Evolutionary conservation across 2,888 invertebrate genomes (phyloP).

Genomic region (Pedicia rivosa): DNA sequence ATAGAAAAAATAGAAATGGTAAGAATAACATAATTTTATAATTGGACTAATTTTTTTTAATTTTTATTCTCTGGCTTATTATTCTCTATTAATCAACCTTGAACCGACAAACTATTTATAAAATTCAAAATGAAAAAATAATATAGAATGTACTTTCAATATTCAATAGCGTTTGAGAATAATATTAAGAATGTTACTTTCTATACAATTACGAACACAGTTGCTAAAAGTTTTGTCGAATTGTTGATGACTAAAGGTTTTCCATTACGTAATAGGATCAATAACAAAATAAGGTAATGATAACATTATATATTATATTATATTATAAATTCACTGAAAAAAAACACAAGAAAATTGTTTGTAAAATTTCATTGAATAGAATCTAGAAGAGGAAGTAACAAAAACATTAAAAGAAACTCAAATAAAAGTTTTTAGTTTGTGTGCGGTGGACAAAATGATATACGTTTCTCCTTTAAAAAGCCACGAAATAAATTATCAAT

Average conservation of each 20-base stretch:
- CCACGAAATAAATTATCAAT: too few relatives aligned
- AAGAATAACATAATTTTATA: too few relatives aligned
- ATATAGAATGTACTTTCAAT: constrained; percentile 9
- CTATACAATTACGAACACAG: constrained; percentile 5
- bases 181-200: constrained; percentile 3
- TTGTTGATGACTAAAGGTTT: constrained; percentile 9
- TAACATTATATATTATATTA: too few relatives aligned
- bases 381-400: too few relatives aligned
- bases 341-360: too few relatives aligned
- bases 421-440: too few relatives aligned
- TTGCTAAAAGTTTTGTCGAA: constrained; percentile 9
- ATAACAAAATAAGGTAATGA: constrained; percentile 8
- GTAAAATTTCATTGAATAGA: too few relatives aligned
- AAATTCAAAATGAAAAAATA: background rate
- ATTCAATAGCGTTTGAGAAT: constrained; percentile 7
- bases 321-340: too few relatives aligned
- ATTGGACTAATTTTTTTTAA: background rate
- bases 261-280: constrained; percentile 8
- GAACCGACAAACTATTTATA: background rate
- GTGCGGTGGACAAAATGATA: too few relatives aligned
- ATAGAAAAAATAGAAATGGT: too few relatives aligned
- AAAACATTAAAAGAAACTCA: too few relatives aligned
- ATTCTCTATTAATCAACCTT: background rate
- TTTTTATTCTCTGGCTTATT: background rate
- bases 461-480: too few relatives aligned